These are phyloP conservation scores for Caenorhabditis sinica DNA, from an alignment of 2,888 invertebrate species.

Conservation along the genomic window DNA sequence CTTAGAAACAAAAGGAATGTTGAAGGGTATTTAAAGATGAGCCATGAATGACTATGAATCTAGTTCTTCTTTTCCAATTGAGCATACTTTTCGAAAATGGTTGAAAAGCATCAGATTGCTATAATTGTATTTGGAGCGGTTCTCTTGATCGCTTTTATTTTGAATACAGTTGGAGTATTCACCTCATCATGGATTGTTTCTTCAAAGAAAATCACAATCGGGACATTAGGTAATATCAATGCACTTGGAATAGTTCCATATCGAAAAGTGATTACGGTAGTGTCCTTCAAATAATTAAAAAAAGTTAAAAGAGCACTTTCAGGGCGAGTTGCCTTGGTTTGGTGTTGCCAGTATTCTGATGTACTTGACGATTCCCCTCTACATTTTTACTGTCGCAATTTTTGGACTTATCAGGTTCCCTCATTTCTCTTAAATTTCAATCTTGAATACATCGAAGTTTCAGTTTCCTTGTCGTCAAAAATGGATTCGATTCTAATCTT, in stretches of 20 bases:
- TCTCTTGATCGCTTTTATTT: background rate
- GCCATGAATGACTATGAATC: background rate
- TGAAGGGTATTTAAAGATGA: too few relatives aligned
- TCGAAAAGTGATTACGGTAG: background rate
- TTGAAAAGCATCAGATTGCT: background rate
- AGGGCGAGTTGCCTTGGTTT: slow-evolving; percentile 3
- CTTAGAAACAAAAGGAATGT: too few relatives aligned
- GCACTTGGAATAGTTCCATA: background rate
- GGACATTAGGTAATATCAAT: too few relatives aligned
- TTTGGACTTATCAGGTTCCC: slow-evolving; percentile 1
- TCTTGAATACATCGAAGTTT: background rate
- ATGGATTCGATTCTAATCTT: background rate
- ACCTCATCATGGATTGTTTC: background rate
- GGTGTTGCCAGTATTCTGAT: slow-evolving; percentile 13
- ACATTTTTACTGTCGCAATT: background rate
- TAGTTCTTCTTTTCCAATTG: too few relatives aligned
- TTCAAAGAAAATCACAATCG: background rate
- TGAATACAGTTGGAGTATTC: background rate
- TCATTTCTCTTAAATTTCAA: background rate
- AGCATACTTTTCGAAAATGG: too few relatives aligned
- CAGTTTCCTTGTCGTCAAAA: slow-evolving; percentile 1
- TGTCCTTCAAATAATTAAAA: background rate
- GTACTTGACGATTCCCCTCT: slow-evolving; percentile 6
- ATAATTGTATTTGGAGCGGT: background rate
- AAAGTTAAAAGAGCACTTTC: background rate